A percentile compares a stretch with the other conserved stretches of the same genome.
Conservation (phyloP, 2,888 invertebrate species). For the Nemotelus nigrinus region DNA sequence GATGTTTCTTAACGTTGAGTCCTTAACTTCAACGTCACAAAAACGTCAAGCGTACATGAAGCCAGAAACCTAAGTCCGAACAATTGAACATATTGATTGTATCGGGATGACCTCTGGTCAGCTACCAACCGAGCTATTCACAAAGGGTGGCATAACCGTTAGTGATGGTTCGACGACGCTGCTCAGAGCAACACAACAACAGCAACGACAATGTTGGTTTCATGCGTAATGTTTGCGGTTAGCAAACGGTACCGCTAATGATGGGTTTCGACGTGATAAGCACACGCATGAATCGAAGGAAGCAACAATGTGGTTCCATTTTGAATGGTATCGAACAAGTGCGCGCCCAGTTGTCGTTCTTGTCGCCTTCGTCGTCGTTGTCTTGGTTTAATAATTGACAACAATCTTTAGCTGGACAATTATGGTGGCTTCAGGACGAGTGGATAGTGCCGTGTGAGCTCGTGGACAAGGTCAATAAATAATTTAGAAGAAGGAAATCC, state of each 20-base stretch:
- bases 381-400: constrained; percentile 26
- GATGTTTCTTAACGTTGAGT: constrained; percentile 1
- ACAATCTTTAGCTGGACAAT: constrained; percentile 25
- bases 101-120: constrained; percentile 43
- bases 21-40: background rate
- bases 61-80: background rate
- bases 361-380: background rate
- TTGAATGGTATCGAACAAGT: constrained; percentile 9
- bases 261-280: constrained; percentile 31
- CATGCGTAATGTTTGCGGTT: constrained; percentile 46
- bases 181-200: no score
- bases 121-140: constrained; percentile 41
- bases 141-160: constrained; percentile 3
- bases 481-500: constrained; percentile 24
- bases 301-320: constrained; percentile 7
- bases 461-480: constrained; percentile 24
- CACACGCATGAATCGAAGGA: background rate
- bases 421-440: background rate
- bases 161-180: background rate
- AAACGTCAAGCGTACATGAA: background rate
- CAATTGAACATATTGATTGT: constrained; percentile 29
- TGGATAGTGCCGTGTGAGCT: background rate
- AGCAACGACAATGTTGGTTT: constrained; percentile 22
- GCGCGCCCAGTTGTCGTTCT: background rate
- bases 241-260: constrained; percentile 49